Evolutionary conservation across 2,797 vertebrate genomes (phyloP), one percentile per base, ranked within the genome.

Genomic region (Picus viridis): DNA sequence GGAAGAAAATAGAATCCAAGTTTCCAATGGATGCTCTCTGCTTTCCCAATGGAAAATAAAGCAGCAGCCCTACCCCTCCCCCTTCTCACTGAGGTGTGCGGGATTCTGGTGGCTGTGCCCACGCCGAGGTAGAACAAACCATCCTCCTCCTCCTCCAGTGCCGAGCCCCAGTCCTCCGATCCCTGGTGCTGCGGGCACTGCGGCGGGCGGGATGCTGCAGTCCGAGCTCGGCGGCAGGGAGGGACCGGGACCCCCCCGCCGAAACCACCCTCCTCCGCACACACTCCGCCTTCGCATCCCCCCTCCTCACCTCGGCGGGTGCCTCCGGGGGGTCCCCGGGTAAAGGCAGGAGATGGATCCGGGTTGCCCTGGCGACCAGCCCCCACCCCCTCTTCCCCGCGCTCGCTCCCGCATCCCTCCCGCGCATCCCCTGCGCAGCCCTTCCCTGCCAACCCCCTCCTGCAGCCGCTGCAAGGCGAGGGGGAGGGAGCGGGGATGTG

Each of bases 311-410:
- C 22, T n/a, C 43, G 23, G 39, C 47, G 54, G 68, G 30, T 64
- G 59, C 65, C 86, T 39, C 22, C 59, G 67, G 87, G 82, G 72
- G 22, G 43, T 32, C 64, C 64, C 71, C 53, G 70, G 79, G 65
- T 65, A 5, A 75, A 47, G 65, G 81, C 77, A 9, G 61, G 67
- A 51, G 77, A 83, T 64, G 78, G 47, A 82, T 30, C 29, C 61
- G 69, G 71, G 93, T 93, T 89, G 68, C 89, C 93, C 32, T 65
- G 92, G 85, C 72, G 85, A 92, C 95, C 59, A 51, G 63, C 56
- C 34, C 51, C 26, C 63, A 32, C 41, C 59, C 41, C 32, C 64
- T 51, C 43, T 20, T 30, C 78, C 65, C 62, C 45, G 49, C 26
- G 30, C 68, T 62, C 57, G 16, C 49, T 89, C 93, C 86, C 30